Percentiles rank a stretch among this genome's conserved stretches.
phyloP scores from a whole-genome alignment of 2,888 invertebrate genomes.

The Athripsodes cinereus region DNA sequence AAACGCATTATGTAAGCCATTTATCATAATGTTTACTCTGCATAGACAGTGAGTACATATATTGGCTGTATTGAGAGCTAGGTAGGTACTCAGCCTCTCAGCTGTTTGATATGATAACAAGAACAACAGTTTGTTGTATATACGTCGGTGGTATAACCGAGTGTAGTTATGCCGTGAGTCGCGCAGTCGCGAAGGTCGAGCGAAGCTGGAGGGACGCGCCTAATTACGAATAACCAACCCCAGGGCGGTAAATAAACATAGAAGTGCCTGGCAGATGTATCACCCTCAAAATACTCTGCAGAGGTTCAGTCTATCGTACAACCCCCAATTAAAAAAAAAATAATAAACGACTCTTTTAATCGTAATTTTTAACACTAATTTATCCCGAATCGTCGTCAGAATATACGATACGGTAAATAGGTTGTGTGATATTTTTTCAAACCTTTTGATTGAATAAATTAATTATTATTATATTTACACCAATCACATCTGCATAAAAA shows the following conservation, averaged over 20 bases:
- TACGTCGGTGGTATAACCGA: slow-evolving; percentile 21
- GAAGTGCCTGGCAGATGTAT: slow-evolving; percentile 25
- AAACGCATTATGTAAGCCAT: no score
- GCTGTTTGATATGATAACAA: slow-evolving; percentile 15
- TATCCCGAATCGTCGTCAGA: not conserved
- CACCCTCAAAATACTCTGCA: slow-evolving; percentile 10
- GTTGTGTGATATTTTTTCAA: not conserved
- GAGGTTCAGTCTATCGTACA: slow-evolving; percentile 20
- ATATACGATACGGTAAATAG: not conserved
- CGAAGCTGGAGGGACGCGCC: slow-evolving; percentile 21
- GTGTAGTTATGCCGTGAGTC: slow-evolving; percentile 12
- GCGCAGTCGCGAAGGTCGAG: slow-evolving; percentile 23
- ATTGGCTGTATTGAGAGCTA: not conserved
- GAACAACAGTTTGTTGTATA: slow-evolving; percentile 14
- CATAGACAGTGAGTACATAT: no score
- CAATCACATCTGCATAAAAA: no score
- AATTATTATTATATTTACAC: no score
- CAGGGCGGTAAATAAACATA: slow-evolving; percentile 14
- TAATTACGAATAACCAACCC: slow-evolving; percentile 10
- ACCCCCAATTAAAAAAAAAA: not conserved
- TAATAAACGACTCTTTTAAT: no score
- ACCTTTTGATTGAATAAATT: no score
- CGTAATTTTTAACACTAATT: not conserved
- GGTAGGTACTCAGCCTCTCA: slow-evolving; percentile 10
- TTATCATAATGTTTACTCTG: no score